phyloP scores from a whole-genome alignment of 2,797 vertebrate genomes.

The Gastrophryne carolinensis region DNA sequence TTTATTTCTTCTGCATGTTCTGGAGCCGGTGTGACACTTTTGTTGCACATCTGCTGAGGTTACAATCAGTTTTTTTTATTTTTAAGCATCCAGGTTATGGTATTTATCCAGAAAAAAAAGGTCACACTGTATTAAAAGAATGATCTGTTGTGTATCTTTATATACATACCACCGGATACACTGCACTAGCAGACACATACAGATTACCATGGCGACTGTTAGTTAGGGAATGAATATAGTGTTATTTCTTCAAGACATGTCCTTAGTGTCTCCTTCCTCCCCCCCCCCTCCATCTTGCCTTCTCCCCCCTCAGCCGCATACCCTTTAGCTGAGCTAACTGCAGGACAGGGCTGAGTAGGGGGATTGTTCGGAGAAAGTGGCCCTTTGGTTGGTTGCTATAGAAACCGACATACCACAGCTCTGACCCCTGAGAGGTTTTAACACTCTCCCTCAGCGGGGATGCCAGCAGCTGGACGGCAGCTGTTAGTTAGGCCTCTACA shows the following conservation, averaged over 20 bases:
- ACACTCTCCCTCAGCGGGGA: constrained; percentile 77
- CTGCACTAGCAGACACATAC: not conserved
- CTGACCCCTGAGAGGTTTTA: constrained; percentile 89
- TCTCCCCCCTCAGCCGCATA: constrained; percentile 60
- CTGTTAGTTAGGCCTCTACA: constrained; percentile 74
- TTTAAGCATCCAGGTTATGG: no score
- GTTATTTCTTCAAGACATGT: constrained; percentile 13
- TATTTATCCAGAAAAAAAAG: no score
- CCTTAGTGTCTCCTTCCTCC: constrained; percentile 29
- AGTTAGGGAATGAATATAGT: not conserved
- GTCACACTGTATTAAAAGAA: no score
- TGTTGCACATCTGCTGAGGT: no score
- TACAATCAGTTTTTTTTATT: no score
- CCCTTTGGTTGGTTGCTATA: constrained; percentile 86
- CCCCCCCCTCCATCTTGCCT: not conserved
- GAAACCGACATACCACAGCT: constrained; percentile 93
- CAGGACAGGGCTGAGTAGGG: constrained; percentile 72
- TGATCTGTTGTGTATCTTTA: no score
- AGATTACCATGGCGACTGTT: not conserved
- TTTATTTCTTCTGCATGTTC: no score
- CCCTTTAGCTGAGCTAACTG: constrained; percentile 70
- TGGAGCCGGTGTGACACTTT: no score
- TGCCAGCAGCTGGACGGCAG: constrained; percentile 92
- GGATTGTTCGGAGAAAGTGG: constrained; percentile 77
- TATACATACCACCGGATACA: no score